Conservation (phyloP, 2,888 invertebrate genomes). For the Drosophila sordidula region DNA sequence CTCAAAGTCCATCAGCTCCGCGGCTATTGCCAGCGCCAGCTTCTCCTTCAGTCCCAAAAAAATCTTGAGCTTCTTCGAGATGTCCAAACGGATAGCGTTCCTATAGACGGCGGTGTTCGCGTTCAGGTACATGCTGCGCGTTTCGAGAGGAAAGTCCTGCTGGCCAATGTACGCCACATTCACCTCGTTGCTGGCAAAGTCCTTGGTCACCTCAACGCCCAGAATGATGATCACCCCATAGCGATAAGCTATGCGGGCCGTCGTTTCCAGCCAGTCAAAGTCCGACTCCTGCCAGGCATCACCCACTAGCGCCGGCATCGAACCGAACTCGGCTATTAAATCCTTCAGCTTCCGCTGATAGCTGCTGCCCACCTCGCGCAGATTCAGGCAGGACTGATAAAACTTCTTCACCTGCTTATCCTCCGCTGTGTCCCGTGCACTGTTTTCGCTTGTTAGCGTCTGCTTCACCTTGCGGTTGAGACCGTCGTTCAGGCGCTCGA, state of each 20-base stretch:
- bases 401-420: constrained; percentile 80
- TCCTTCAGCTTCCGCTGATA: constrained; percentile 50
- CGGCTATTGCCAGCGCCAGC: constrained; percentile 58
- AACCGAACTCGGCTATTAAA: constrained; percentile 75
- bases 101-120: constrained; percentile 39
- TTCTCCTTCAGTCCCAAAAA: constrained; percentile 59
- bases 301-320: constrained; percentile 74
- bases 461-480: constrained; percentile 66
- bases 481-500: constrained; percentile 68
- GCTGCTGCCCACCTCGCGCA: constrained; percentile 31
- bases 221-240: constrained; percentile 68
- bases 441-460: constrained; percentile 46
- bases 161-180: constrained; percentile 69
- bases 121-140: constrained; percentile 66
- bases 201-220: constrained; percentile 59
- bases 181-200: constrained; percentile 54
- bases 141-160: constrained; percentile 59
- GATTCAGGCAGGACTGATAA: constrained; percentile 74
- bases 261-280: constrained; percentile 79
- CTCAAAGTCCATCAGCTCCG: constrained; percentile 78
- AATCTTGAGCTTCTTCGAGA: constrained; percentile 46
- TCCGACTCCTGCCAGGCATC: constrained; percentile 65
- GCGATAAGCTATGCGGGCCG: constrained; percentile 58
- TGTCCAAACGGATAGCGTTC: constrained; percentile 2
- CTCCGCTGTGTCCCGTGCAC: constrained; percentile 54